Evolutionary conservation across 2,888 invertebrate genomes (phyloP), one percentile per base, ranked within the genome.

Genomic region (Drosophila anceps): DNA sequence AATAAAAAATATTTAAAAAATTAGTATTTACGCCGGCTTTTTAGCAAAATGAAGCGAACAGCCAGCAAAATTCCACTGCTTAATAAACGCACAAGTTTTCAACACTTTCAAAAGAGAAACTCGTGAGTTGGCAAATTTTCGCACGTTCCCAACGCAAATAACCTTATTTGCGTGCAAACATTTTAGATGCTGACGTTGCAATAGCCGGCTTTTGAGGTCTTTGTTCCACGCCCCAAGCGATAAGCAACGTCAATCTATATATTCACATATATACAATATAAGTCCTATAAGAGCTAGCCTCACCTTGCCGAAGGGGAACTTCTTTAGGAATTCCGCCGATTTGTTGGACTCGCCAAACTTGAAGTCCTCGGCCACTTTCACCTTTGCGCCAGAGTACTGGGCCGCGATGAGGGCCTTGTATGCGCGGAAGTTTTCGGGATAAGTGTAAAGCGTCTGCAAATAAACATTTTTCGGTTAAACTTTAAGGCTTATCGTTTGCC

Each of bases 251-350:
- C 37, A 24, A 12, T 12, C 2, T 12, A 29, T 20, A 13, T 44
- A n/a, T n/a, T 15, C 18, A 15, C 35, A 18, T 13, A 13, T 37
- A 4, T 13, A 12, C 15, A 3, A 24, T 35, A 18, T 24, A 24
- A 3, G 24, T 24, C 4, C 24, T 24, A 24, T 24, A 3, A 20
- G 33, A 33, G 1, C 20, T 7, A 35, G 48, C 91, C 95, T 95
- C 93, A 98, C 98, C 96, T 98, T 98, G 93, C 98, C 98, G 76
- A 96, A 94, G n/a, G 98, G 98, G 93, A 99, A 99, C 94, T 99
- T 99, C 93, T 97, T 96, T 82, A 98, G 94, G 94, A 98, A 99
- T 58, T 94, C 96, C 77, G 95, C 95, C 66, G 96, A 94, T 93
- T 97, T 97, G 94, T 99, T 98, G 76, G 98, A 98, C 93, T 98